Evolutionary conservation across 1,140 invertebrate genomes (phyloP).

Genomic region (Xylocopa sonorina): DNA sequence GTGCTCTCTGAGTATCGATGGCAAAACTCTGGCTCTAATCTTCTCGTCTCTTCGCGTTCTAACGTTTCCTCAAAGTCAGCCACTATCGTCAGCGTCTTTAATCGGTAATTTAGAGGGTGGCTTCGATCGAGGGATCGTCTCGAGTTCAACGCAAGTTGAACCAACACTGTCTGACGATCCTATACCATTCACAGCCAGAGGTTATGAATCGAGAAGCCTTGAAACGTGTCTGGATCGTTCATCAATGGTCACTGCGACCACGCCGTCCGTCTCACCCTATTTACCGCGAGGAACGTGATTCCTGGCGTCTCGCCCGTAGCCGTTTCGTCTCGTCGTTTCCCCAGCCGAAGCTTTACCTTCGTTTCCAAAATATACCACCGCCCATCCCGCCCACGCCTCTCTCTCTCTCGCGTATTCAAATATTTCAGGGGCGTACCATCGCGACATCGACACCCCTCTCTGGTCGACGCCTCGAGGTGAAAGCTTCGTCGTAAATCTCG

Average conservation of each 20-base stretch:
- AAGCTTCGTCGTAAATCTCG: too few species aligned
- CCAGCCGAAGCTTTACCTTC: constrained; percentile 66
- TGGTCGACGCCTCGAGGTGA: not conserved
- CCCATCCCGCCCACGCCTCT: constrained; percentile 34
- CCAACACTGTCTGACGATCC: not conserved
- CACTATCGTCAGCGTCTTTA: not conserved
- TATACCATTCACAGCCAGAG: constrained; percentile 15
- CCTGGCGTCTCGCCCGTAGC: constrained; percentile 56
- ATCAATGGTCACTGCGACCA: constrained; percentile 43
- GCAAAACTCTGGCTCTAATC: too few species aligned
- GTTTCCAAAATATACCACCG: constrained; percentile 72
- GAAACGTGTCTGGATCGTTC: constrained; percentile 38
- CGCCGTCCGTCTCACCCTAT: constrained; percentile 23
- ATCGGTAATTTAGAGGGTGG: not conserved
- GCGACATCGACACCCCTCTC: not conserved
- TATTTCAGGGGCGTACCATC: constrained; percentile 54
- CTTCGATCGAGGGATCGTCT: not conserved
- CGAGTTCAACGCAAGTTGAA: not conserved
- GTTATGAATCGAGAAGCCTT: constrained; percentile 49
- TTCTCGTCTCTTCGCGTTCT: not conserved
- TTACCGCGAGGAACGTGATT: constrained; percentile 51
- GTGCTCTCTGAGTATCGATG: too few species aligned
- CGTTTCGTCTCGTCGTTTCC: constrained; percentile 52
- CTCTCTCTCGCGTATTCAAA: constrained; percentile 23
- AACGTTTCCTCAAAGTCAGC: too few species aligned